Conservation (phyloP, 2,797 vertebrate species). For the Neosilurus hyrtlii region DNA sequence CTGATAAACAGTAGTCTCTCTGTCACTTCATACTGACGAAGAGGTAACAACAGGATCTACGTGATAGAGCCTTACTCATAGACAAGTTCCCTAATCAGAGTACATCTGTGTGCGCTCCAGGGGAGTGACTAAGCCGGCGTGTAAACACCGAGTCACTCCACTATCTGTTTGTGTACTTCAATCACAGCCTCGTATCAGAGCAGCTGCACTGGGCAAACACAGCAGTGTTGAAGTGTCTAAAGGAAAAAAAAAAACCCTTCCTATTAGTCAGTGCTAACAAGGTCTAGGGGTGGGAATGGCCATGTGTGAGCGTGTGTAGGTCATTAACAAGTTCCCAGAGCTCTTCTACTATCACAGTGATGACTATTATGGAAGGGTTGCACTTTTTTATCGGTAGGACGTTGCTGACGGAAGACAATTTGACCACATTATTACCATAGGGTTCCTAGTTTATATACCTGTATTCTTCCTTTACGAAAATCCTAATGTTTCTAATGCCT, state of each 20-base stretch:
- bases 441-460: background rate
- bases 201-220: constrained; percentile 50
- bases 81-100: constrained; percentile 53
- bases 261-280: constrained; percentile 13
- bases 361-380: background rate
- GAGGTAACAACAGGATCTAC: constrained; percentile 64
- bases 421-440: background rate
- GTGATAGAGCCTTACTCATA: constrained; percentile 54
- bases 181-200: constrained; percentile 61
- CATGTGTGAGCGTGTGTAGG: background rate
- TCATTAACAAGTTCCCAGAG: background rate
- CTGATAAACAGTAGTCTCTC: constrained; percentile 46
- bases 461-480: background rate
- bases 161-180: constrained; percentile 64
- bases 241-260: background rate
- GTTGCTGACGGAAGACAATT: background rate
- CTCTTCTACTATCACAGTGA: background rate
- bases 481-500: background rate
- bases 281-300: constrained; percentile 12
- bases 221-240: constrained; percentile 4
- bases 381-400: background rate
- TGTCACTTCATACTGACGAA: constrained; percentile 56
- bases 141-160: constrained; percentile 71
- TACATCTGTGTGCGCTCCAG: constrained; percentile 42
- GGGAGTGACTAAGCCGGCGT: constrained; percentile 62